These are phyloP conservation scores for Rhopalosiphum nymphaeae DNA, from an alignment of 2,888 invertebrate species.

Conservation along the genomic window DNA sequence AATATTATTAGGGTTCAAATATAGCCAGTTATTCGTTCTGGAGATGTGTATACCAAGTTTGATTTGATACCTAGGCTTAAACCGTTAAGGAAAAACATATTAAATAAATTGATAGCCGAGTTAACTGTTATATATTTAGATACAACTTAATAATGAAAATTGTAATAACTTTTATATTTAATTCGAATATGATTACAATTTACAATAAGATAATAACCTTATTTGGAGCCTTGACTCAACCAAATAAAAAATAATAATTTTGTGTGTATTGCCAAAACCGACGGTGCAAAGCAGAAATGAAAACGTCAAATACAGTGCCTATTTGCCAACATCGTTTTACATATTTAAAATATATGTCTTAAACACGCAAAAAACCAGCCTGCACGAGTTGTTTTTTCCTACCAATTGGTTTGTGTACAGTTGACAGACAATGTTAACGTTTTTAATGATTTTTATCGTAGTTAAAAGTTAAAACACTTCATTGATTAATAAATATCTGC, in stretches of 20 bases:
- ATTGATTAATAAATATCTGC: neutral
- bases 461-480: neutral
- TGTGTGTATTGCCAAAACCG: neutral
- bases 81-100: neutral
- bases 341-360: constrained; percentile 55
- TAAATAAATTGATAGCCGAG: neutral
- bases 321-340: constrained; percentile 50
- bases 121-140: neutral
- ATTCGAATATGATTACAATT: neutral
- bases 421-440: neutral
- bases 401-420: neutral
- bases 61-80: neutral
- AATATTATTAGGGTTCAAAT: neutral
- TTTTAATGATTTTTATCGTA: neutral
- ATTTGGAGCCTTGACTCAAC: neutral
- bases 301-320: constrained; percentile 55
- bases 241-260: constrained; percentile 13
- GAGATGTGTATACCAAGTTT: neutral
- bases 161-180: neutral
- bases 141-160: neutral
- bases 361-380: constrained; percentile 29
- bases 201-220: neutral
- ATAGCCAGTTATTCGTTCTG: neutral
- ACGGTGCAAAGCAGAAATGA: constrained; percentile 26
- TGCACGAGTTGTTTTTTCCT: constrained; percentile 45